phyloP scores from a whole-genome alignment of 2,888 invertebrate genomes.

The Sarcophaga rosellei region DNA sequence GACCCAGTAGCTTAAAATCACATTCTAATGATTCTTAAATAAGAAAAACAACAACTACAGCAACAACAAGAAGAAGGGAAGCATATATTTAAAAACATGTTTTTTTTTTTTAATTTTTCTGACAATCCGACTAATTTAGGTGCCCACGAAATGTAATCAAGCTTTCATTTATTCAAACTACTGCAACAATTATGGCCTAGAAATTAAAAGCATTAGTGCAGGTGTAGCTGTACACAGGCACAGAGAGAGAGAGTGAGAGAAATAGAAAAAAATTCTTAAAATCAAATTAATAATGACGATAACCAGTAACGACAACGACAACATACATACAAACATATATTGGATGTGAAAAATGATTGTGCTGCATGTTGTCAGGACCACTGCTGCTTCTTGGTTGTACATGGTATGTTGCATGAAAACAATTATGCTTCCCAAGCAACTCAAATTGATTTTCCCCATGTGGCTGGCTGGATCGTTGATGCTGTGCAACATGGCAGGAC shows the following conservation, averaged over 20 bases:
- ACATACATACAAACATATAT: no score
- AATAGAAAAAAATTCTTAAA: not conserved
- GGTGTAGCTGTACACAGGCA: no score
- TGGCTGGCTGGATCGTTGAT: not conserved
- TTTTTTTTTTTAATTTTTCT: no score
- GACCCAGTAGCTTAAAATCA: no score
- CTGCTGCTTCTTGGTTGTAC: not conserved
- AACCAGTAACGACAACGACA: not conserved
- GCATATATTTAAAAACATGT: no score
- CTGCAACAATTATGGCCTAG: constrained; percentile 2
- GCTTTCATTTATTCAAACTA: no score
- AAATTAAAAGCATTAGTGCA: not conserved
- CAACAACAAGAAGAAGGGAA: no score
- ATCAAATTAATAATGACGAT: constrained; percentile 29
- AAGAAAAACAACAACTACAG: no score
- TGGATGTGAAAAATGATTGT: not conserved
- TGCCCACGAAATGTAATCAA: no score
- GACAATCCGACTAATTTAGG: no score
- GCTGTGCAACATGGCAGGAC: not conserved
- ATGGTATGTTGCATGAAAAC: constrained; percentile 1
- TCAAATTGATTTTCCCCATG: not conserved
- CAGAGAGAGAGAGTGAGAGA: no score
- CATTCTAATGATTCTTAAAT: no score
- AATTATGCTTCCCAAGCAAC: constrained; percentile 16
- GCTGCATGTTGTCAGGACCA: constrained; percentile 16